phyloP scores from a whole-genome alignment of 2,888 invertebrate species.

The Acanthosepion pharaonis region DNA sequence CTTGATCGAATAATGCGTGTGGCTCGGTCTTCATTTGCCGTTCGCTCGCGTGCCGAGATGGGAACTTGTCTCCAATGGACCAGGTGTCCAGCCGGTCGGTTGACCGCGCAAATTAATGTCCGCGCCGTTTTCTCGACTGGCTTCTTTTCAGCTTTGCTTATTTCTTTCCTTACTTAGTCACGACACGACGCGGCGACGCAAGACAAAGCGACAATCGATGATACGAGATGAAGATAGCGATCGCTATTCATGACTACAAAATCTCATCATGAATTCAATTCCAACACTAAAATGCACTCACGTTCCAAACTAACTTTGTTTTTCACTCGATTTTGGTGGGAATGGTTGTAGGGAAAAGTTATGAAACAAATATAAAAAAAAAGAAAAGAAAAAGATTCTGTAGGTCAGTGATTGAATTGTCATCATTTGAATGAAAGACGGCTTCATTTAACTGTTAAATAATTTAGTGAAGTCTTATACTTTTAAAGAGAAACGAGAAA shows the following conservation, averaged over 20 bases:
- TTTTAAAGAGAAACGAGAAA: too few species aligned
- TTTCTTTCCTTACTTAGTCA: neutral
- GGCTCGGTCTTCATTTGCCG: neutral
- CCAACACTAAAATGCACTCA: neutral
- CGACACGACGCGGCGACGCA: neutral
- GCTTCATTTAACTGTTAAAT: too few species aligned
- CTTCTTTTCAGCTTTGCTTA: neutral
- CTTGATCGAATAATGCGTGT: neutral
- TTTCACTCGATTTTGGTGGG: neutral
- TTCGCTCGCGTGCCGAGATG: neutral
- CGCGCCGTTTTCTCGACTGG: neutral
- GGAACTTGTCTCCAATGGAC: neutral
- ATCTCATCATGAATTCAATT: neutral
- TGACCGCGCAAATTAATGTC: neutral
- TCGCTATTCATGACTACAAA: neutral
- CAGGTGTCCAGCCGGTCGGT: slow-evolving; percentile 14
- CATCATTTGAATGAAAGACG: too few species aligned
- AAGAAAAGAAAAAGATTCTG: too few species aligned
- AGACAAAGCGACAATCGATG: neutral
- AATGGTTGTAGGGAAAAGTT: neutral
- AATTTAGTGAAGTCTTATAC: too few species aligned
- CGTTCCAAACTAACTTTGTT: neutral
- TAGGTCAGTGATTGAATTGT: too few species aligned
- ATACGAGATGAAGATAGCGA: neutral
- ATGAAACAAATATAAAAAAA: neutral